A percentile compares a stretch with the other conserved stretches of the same genome.
Conservation (phyloP, 2,113 vertebrate species). For the Apodemus sylvaticus region DNA sequence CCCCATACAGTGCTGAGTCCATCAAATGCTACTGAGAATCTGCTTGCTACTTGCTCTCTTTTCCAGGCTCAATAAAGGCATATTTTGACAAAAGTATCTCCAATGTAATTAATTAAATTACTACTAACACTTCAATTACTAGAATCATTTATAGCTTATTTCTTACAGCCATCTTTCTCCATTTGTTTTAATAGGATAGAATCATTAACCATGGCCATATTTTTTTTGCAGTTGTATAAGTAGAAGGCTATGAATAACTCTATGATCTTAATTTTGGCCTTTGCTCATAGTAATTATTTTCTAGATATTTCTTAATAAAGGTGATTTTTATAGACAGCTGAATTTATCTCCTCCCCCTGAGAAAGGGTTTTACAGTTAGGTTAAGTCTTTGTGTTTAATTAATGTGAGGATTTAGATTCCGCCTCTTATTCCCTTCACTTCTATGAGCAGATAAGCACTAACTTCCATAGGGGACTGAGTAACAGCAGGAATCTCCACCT, state of each 20-base stretch:
- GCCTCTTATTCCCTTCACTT: background rate
- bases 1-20: background rate
- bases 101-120: background rate
- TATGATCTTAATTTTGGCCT: background rate
- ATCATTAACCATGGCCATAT: background rate
- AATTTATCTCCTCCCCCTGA: background rate
- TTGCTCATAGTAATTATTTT: background rate
- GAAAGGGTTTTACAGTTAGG: background rate
- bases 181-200: background rate
- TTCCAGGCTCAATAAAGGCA: background rate
- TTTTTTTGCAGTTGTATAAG: background rate
- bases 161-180: background rate
- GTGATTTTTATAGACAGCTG: background rate
- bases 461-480: background rate
- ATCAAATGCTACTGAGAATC: background rate
- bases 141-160: background rate
- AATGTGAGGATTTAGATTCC: background rate
- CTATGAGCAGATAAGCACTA: background rate
- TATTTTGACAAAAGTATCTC: background rate
- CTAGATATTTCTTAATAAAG: background rate
- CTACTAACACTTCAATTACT: background rate
- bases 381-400: background rate
- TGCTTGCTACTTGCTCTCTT: background rate
- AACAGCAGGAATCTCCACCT: background rate
- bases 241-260: background rate